Conservation (phyloP, 2,797 vertebrate species). For the Rhincodon typus region DNA sequence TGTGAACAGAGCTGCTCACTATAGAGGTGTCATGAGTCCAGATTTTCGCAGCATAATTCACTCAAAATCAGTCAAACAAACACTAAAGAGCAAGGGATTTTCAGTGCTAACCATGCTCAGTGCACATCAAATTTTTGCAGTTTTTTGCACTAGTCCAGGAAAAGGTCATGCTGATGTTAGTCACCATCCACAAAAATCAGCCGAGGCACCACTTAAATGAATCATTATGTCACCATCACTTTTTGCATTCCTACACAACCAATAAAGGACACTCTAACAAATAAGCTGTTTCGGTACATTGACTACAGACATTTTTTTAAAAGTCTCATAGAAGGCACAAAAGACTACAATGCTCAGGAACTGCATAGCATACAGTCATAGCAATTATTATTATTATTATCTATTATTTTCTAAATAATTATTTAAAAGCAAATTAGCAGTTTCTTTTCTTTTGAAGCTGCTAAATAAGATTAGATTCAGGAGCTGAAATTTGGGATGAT, state of each 20-base stretch:
- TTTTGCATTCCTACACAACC: background rate
- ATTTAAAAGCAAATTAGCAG: background rate
- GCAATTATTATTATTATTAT: background rate
- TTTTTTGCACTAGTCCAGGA: background rate
- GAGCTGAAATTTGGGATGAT: too few species aligned
- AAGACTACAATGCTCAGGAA: too few species aligned
- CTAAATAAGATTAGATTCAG: too few species aligned
- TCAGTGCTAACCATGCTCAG: too few species aligned
- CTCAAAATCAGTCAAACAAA: background rate
- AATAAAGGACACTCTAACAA: background rate
- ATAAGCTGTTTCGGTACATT: background rate
- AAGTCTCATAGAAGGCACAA: too few species aligned
- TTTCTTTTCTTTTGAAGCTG: too few species aligned
- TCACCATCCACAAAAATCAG: background rate
- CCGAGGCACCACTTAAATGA: background rate
- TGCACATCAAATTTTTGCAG: background rate
- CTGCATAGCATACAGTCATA: too few species aligned
- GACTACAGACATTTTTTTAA: background rate
- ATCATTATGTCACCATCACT: background rate
- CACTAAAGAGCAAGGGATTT: background rate
- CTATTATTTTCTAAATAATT: background rate
- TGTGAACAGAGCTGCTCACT: background rate
- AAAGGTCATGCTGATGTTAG: background rate
- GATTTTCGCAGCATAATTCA: background rate
- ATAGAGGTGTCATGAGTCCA: background rate